Base-by-base conservation (phyloP, 2,113 vertebrate genomes). In the Peromyscus leucopus region DNA sequence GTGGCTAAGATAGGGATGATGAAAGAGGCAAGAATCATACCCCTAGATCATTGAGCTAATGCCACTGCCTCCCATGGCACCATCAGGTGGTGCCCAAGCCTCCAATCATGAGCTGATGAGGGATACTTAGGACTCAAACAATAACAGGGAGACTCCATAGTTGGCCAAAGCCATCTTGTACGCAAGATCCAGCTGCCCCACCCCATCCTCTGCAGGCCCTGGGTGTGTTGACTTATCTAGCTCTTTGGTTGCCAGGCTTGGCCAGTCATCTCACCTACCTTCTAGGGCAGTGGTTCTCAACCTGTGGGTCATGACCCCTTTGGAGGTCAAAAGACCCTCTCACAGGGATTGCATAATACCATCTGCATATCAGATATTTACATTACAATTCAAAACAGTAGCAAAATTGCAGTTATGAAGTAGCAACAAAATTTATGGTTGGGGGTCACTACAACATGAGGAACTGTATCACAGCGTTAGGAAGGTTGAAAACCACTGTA, bases 131-230 rank as follows among this genome's bases (percentile, higher is more conserved):
- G 33, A 72, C 3, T 21, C 46, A 51, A 88, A 55, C 12, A 26
- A 33, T 72, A 55, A n/a, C 36, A 65, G 39, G 61, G 16, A 21
- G 28, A 15, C 7, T 51, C 42, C 28, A 65, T 5, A 61, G 65
- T 22, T 63, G 72, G 26, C 17, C 59, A 65, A 28, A 59, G 31
- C 36, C 7, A 46, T 26, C 24, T 90, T 15, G 2, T 19, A 57
- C n/a, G 61, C 9, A 36, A 42, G 76, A n/a, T 3, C 51, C n/a
- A 22, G 24, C 39, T 0, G 42, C 21, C 15, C 5, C 36, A 28
- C 15, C 7, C 12, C 59, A 19, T 63, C n/a, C 24, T 33, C 48
- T 0, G 0, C 3, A 36, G 46, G 3, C 24, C 10, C 42, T 10
- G 5, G 19, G 17, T 17, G 0, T 4, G 0, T 7, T 16, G 21